phyloP scores from a whole-genome alignment of 2,113 vertebrate genomes.

The Mesembrinibis cayennensis region DNA sequence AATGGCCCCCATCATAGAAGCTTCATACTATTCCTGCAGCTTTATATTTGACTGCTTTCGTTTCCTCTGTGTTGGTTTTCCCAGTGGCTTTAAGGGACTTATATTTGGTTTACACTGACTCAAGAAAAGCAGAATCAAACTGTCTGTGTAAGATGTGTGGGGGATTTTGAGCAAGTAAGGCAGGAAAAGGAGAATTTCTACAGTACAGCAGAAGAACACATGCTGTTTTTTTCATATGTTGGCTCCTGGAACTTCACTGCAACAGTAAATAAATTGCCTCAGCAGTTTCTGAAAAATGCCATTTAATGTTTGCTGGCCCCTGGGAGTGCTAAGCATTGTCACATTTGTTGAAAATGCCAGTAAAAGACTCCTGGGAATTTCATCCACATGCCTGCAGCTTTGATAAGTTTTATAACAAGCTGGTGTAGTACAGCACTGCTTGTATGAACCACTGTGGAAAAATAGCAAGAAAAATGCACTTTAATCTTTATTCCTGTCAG shows the following conservation, averaged over 20 bases:
- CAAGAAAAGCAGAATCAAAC: not conserved
- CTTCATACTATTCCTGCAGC: not conserved
- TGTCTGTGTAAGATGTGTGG: not conserved
- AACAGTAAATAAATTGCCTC: conserved; percentile 24
- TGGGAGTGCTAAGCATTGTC: conserved; percentile 21
- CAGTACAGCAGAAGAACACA: not conserved
- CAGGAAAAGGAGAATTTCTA: not conserved
- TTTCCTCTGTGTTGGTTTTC: not conserved
- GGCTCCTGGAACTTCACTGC: not conserved
- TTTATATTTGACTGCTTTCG: not conserved
- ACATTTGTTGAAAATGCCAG: conserved; percentile 37
- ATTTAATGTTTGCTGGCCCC: conserved; percentile 40
- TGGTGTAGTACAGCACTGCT: not conserved
- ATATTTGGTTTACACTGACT: not conserved
- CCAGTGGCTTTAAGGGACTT: not conserved
- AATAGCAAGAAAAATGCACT: not conserved
- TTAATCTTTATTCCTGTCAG: not conserved
- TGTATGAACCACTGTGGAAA: not conserved
- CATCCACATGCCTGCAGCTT: not conserved
- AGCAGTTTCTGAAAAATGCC: conserved; percentile 42
- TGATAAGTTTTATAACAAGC: conserved; percentile 49
- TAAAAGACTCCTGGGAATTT: conserved; percentile 40
- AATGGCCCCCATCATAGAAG: not conserved
- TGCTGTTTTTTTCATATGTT: not conserved
- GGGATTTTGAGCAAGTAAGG: not conserved